Conservation (phyloP, 2,113 vertebrate genomes). For the Murina feae region DNA sequence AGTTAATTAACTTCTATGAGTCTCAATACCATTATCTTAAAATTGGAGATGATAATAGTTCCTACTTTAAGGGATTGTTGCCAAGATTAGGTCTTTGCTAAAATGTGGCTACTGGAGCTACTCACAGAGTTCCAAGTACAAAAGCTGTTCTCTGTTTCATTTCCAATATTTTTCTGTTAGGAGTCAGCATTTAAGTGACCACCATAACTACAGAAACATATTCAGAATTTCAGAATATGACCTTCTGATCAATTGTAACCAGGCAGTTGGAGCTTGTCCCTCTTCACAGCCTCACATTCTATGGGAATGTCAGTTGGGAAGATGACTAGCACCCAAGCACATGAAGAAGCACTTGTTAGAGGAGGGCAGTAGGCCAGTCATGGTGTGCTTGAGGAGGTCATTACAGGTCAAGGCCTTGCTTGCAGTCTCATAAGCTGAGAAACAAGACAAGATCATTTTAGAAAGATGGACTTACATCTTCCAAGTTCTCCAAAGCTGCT, state of each 20-base stretch:
- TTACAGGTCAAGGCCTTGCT: not conserved
- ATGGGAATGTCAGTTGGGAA: not conserved
- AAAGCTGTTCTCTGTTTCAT: not conserved
- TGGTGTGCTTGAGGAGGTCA: not conserved
- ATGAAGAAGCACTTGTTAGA: not conserved
- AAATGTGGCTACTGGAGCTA: not conserved
- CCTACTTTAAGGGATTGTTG: not conserved
- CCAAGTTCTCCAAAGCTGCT: not conserved
- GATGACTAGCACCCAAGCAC: not conserved
- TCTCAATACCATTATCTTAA: constrained; percentile 38
- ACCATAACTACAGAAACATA: not conserved
- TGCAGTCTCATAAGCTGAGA: not conserved
- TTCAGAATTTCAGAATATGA: not conserved
- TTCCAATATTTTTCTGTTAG: not conserved
- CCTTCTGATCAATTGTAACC: not conserved
- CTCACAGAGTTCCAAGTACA: not conserved
- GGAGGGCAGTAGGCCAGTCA: not conserved
- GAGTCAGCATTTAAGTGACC: not conserved
- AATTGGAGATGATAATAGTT: constrained; percentile 4
- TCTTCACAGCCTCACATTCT: not conserved
- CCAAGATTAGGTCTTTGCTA: not conserved
- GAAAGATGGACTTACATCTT: not conserved
- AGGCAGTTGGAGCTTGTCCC: not conserved
- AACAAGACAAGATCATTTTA: not conserved
- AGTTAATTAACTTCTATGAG: constrained; percentile 40